These are phyloP conservation scores for Drosophila kohkoa DNA, from an alignment of 1,140 invertebrate species.

Conservation along the genomic window DNA sequence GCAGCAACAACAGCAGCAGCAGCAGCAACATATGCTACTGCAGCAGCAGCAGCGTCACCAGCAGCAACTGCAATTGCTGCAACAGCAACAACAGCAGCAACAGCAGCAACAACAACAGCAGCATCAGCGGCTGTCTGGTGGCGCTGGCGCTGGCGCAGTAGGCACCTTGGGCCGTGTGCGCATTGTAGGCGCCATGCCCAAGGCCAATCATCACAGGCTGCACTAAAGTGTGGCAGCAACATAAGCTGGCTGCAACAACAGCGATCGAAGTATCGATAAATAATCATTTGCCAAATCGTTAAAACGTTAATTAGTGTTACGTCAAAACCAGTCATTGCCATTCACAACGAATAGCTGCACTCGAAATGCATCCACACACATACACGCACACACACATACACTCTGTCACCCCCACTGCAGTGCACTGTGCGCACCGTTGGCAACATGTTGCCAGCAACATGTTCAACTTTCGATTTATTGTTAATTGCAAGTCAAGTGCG, in stretches of 20 bases:
- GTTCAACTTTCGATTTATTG: conserved; percentile 43
- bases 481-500: conserved; percentile 31
- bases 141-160: conserved; percentile 80
- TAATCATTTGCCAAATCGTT: conserved; percentile 78
- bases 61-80: conserved; percentile 67
- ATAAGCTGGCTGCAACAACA: conserved; percentile 7
- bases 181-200: conserved; percentile 92
- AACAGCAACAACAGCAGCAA: conserved; percentile 62
- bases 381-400: conserved; percentile 4
- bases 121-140: conserved; percentile 80
- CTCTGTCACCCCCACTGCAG: conserved; percentile 4
- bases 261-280: conserved; percentile 35
- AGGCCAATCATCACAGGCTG: conserved; percentile 85
- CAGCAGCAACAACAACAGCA: conserved; percentile 75
- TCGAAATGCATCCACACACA: conserved; percentile 31
- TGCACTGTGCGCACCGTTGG: conserved; percentile 14
- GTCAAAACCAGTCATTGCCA: conserved; percentile 77
- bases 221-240: conserved; percentile 52
- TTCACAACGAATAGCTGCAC: conserved; percentile 74
- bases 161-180: conserved; percentile 88
- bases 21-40: conserved; percentile 55
- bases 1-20: conserved; percentile 59
- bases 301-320: conserved; percentile 49
- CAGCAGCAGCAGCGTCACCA: conserved; percentile 62
- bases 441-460: conserved; percentile 34